Percentiles rank a stretch among this genome's conserved stretches.
phyloP scores from a whole-genome alignment of 2,888 invertebrate species.

The Ectropis crepuscularia region DNA sequence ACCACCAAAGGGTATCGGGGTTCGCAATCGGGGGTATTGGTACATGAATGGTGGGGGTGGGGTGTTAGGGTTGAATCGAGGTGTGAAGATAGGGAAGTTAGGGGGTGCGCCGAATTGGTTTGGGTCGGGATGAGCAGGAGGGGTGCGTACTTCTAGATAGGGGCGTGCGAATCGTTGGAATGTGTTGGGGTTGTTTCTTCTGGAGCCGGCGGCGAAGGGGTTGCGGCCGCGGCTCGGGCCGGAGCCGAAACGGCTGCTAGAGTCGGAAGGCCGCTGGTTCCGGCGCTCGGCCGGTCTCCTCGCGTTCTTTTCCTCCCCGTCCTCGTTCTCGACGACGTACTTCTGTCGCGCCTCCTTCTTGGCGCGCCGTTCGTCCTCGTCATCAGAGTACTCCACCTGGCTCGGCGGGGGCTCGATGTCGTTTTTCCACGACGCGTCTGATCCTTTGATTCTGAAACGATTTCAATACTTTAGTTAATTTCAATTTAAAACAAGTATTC shows the following conservation, averaged over 20 bases:
- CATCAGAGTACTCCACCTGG: constrained; percentile 93
- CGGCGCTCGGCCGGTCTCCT: constrained; percentile 59
- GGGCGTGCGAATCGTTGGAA: constrained; percentile 57
- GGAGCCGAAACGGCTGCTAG: constrained; percentile 73
- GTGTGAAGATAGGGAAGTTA: constrained; percentile 58
- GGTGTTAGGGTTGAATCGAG: constrained; percentile 46
- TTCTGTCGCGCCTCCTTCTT: constrained; percentile 57
- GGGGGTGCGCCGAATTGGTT: constrained; percentile 52
- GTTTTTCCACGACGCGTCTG: constrained; percentile 95
- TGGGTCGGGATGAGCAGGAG: constrained; percentile 57
- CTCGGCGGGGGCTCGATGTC: constrained; percentile 93
- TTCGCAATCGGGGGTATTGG: constrained; percentile 60
- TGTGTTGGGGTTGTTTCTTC: constrained; percentile 57
- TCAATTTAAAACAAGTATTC: no score
- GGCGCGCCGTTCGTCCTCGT: constrained; percentile 90
- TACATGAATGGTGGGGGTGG: constrained; percentile 55
- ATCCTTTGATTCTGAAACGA: constrained; percentile 88
- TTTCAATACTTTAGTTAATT: no score
- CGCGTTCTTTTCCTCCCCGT: constrained; percentile 61
- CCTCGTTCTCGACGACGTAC: constrained; percentile 47
- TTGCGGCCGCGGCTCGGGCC: constrained; percentile 69
- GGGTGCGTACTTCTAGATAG: constrained; percentile 55
- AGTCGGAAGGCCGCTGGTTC: constrained; percentile 75
- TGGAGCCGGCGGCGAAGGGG: constrained; percentile 62
- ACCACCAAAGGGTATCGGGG: constrained; percentile 46